Conservation (phyloP, 2,888 invertebrate species). For the Nesidiocoris tenuis region DNA sequence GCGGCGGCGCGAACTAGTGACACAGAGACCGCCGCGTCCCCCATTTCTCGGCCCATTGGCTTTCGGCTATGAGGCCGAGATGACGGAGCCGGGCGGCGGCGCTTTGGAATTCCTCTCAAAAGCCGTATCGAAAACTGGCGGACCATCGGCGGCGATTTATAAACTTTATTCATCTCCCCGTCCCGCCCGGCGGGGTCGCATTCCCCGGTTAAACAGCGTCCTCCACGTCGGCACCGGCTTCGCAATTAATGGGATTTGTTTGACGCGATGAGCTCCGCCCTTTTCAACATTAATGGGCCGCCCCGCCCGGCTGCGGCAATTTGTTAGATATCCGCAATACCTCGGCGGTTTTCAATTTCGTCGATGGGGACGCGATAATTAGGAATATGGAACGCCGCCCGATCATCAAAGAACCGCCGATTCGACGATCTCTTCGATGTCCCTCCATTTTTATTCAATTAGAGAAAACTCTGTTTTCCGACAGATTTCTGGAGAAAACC, state of each 20-base stretch:
- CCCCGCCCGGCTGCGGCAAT: background rate
- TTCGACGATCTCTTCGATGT: too few species aligned
- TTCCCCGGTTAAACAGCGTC: background rate
- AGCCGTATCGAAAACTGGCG: background rate
- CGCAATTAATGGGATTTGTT: background rate
- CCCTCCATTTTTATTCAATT: too few species aligned
- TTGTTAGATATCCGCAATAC: background rate
- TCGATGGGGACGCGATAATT: too few species aligned
- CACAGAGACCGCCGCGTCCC: too few species aligned
- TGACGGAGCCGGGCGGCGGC: background rate
- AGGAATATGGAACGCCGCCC: too few species aligned
- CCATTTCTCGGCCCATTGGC: background rate
- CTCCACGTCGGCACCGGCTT: background rate
- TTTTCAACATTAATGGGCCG: background rate
- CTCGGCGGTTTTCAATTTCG: too few species aligned
- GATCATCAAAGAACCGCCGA: too few species aligned
- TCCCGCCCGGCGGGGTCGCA: too few species aligned
- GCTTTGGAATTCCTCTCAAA: background rate
- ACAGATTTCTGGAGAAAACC: too few species aligned
- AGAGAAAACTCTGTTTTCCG: too few species aligned
- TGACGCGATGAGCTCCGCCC: background rate
- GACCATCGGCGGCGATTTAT: background rate
- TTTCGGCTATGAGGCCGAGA: background rate
- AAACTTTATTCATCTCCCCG: background rate
- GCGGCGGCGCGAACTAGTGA: too few species aligned